Evolutionary conservation across 30 jellyfish, hydroid and myxozoan genomes (phyloP).

Genomic region (Rhopilema esculentum): DNA sequence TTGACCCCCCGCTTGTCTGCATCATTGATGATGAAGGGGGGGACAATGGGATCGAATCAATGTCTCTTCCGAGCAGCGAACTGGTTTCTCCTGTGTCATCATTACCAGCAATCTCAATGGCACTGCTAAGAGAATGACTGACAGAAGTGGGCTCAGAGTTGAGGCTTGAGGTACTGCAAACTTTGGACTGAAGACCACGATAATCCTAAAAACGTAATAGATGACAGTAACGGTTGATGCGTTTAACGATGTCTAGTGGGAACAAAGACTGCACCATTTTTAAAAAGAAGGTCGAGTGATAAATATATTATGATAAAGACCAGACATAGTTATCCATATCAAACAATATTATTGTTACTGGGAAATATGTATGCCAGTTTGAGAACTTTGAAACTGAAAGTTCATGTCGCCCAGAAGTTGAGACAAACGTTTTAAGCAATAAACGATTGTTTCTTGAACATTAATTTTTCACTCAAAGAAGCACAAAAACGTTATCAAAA

Average conservation of each 20-base stretch:
- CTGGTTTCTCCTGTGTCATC: conserved; percentile 57
- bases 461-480: too few species aligned
- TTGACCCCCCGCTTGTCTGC: conserved; percentile 53
- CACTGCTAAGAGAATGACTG: conserved; percentile 76
- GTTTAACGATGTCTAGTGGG: not conserved
- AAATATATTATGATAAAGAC: too few species aligned
- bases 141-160: conserved; percentile 68
- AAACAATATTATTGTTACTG: too few species aligned
- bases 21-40: conserved; percentile 66
- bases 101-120: conserved; percentile 55
- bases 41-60: conserved; percentile 55
- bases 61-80: conserved; percentile 32
- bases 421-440: too few species aligned
- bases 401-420: too few species aligned
- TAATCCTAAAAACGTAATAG: conserved; percentile 59
- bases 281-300: too few species aligned
- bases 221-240: too few species aligned
- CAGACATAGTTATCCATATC: too few species aligned
- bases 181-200: conserved; percentile 83
- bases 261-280: not conserved
- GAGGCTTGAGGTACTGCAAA: conserved; percentile 85
- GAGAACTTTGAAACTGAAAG: too few species aligned
- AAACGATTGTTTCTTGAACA: too few species aligned
- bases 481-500: too few species aligned
- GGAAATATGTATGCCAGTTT: too few species aligned